A percentile compares a stretch with the other conserved stretches of the same genome.
Conservation (phyloP, 2,113 vertebrate genomes). For the Prietella phreatophila region DNA sequence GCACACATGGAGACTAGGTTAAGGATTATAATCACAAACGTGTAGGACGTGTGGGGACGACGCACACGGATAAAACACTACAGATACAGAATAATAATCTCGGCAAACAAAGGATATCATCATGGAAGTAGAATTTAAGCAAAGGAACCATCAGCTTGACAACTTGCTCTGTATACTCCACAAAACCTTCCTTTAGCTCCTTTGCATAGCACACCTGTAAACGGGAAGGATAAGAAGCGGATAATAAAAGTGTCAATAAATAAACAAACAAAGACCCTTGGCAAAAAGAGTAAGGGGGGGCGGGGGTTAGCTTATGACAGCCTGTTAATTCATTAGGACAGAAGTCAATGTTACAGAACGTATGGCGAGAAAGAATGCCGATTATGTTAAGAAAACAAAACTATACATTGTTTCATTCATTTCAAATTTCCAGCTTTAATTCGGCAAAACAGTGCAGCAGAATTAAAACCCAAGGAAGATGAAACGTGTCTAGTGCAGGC, state of each 20-base stretch:
- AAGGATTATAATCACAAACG: constrained; percentile 66
- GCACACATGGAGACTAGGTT: constrained; percentile 76
- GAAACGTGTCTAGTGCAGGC: too few relatives aligned
- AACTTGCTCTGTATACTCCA: constrained; percentile 97
- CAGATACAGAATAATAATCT: background rate
- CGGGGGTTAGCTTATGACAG: background rate
- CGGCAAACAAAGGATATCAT: constrained; percentile 88
- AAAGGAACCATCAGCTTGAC: constrained; percentile 98
- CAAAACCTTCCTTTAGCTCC: constrained; percentile 97
- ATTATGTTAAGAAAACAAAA: background rate
- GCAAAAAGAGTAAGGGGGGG: too few relatives aligned
- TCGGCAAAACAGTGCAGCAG: too few relatives aligned
- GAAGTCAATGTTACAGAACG: background rate
- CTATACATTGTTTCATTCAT: background rate
- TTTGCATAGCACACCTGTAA: constrained; percentile 96
- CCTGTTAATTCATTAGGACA: background rate
- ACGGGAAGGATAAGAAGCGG: constrained; percentile 23
- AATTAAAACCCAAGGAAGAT: too few relatives aligned
- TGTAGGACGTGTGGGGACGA: too few relatives aligned
- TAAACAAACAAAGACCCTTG: background rate
- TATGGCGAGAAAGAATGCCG: background rate
- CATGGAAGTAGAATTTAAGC: constrained; percentile 97
- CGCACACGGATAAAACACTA: background rate
- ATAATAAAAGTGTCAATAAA: background rate
- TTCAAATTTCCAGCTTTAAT: background rate